A percentile compares a stretch with the other conserved stretches of the same genome.
Conservation (phyloP, 2,888 invertebrate genomes). For the Belgica antarctica region DNA sequence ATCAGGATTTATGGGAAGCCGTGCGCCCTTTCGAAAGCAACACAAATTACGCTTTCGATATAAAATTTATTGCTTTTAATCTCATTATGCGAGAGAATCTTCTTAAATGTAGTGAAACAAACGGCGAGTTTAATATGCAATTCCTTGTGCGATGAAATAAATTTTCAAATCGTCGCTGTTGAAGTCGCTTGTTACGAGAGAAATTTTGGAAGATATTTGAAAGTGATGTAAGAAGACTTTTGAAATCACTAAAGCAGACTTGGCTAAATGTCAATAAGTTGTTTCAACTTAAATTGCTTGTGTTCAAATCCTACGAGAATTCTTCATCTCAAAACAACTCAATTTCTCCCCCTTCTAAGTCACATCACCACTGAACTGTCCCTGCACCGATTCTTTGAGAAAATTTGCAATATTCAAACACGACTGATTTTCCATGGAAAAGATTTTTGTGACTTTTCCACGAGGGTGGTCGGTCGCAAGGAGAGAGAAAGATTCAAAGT, state of each 20-base stretch:
- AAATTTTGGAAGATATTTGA: not conserved
- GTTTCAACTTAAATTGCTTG: no score
- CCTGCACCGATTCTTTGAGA: no score
- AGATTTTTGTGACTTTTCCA: not conserved
- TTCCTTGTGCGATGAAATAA: no score
- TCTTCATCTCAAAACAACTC: no score
- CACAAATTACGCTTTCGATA: conserved; percentile 31
- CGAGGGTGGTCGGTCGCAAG: not conserved
- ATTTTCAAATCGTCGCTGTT: no score
- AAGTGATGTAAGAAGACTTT: not conserved
- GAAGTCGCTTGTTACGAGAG: no score
- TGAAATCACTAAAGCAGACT: no score
- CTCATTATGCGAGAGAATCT: conserved; percentile 32
- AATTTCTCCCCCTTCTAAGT: no score
- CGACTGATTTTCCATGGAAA: not conserved
- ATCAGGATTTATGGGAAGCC: conserved; percentile 37
- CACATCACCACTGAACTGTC: no score
- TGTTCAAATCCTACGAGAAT: no score
- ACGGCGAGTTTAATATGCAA: no score
- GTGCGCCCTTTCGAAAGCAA: conserved; percentile 30
- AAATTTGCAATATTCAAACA: conserved; percentile 2
- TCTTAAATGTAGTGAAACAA: not conserved
- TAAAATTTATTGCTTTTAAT: conserved; percentile 41
- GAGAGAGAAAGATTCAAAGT: not conserved
- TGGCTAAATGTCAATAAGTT: no score